These are phyloP conservation scores for Scaptomyza reducta DNA, from an alignment of 2,888 invertebrate genomes.

Conservation along the genomic window DNA sequence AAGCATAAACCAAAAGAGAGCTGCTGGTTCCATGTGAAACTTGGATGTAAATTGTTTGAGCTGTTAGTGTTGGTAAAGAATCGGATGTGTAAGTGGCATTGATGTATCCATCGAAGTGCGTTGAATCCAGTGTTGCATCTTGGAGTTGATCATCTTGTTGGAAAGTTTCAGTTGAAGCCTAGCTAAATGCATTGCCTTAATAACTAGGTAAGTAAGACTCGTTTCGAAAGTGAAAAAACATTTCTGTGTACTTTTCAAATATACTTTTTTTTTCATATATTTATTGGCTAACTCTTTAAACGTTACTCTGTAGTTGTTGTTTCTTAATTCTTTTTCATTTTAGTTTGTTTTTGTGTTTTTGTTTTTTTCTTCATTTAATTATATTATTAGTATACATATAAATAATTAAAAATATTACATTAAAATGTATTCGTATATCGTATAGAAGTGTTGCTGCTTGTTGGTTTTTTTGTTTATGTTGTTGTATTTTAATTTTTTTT, in stretches of 20 bases:
- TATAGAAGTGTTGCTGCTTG: constrained; percentile 78
- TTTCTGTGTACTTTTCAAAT: constrained; percentile 81
- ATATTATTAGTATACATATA: constrained; percentile 84
- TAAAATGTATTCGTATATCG: constrained; percentile 83
- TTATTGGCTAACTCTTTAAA: constrained; percentile 81
- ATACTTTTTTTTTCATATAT: constrained; percentile 83
- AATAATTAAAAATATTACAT: constrained; percentile 84
- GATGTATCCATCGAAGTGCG: constrained; percentile 8
- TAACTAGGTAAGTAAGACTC: constrained; percentile 27
- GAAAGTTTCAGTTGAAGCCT: not conserved
- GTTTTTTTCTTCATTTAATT: constrained; percentile 54
- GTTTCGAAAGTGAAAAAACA: constrained; percentile 52
- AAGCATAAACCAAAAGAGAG: not conserved
- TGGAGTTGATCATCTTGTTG: not conserved
- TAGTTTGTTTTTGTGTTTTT: constrained; percentile 60
- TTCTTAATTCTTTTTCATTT: constrained; percentile 57
- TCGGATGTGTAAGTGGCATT: not conserved
- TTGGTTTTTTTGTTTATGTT: constrained; percentile 47
- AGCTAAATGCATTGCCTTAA: constrained; percentile 52
- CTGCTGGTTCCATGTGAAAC: constrained; percentile 13
- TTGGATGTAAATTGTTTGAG: not conserved
- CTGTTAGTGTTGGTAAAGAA: not conserved
- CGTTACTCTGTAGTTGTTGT: constrained; percentile 75
- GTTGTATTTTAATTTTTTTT: constrained; percentile 39
- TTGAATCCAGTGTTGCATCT: constrained; percentile 11